These are phyloP conservation scores for Idris sp. DNA, from an alignment of 1,140 invertebrate species.

Conservation along the genomic window DNA sequence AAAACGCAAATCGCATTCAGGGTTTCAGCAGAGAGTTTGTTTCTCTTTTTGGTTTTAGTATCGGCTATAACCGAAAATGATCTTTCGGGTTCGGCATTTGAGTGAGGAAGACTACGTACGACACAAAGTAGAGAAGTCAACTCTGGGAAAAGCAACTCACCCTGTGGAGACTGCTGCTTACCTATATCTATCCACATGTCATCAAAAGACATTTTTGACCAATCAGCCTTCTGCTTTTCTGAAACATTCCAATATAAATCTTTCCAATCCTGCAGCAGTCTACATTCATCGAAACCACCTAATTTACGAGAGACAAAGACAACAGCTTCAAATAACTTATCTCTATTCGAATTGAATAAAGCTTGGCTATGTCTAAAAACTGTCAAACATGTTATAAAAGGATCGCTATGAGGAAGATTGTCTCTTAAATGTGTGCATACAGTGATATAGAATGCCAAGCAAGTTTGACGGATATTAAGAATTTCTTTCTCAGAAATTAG, in stretches of 20 bases:
- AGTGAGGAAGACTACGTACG: conserved; percentile 35
- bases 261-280: conserved; percentile 21
- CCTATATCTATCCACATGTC: conserved; percentile 20
- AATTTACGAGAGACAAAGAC: background rate
- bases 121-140: conserved; percentile 5
- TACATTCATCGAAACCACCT: conserved; percentile 21
- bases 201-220: conserved; percentile 20
- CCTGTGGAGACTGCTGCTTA: conserved; percentile 1
- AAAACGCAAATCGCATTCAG: conserved; percentile 31
- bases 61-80: conserved; percentile 28
- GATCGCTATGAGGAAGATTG: conserved; percentile 6
- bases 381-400: conserved; percentile 1
- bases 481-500: background rate
- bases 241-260: conserved; percentile 9
- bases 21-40: background rate
- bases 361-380: conserved; percentile 1
- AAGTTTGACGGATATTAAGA: conserved; percentile 6
- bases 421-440: background rate
- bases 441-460: conserved; percentile 7
- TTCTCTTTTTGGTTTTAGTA: conserved; percentile 14
- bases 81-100: conserved; percentile 29
- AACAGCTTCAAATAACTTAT: background rate
- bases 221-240: background rate
- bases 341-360: conserved; percentile 11
- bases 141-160: background rate